Base-by-base conservation (phyloP, 2,888 invertebrate species). In the Oegoconia quadripuncta region DNA sequence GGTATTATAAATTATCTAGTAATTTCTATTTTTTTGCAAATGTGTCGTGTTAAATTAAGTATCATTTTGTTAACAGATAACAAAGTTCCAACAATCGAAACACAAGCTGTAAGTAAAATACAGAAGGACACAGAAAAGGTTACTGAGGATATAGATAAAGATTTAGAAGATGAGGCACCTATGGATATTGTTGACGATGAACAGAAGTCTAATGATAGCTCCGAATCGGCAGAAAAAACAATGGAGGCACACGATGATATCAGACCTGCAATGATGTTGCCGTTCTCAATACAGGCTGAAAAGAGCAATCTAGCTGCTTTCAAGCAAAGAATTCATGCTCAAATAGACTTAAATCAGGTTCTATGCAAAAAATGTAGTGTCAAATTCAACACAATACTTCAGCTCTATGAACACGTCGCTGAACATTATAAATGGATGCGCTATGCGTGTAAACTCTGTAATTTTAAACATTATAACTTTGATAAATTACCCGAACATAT, bases 371-470 rank as follows among this genome's bases (percentile, higher is more conserved):
- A 83, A 34, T 92, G 92, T 57, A 78, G 87, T 26, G 60, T 59
- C 9, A 83, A 74, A 48, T 90, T 88, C 55, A 62, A 74, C 1
- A 82, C 87, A 17, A 60, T 88, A 11, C 76, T 82, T 34, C 88
- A 90, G 48, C 63, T 93, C 4, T 79, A 90, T 15, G 72, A 77
- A 31, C 93, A 93, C 54, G 90, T 92, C 74, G 90, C 92, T 0
- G 57, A 57, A 3, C 93, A 94, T 63, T 89, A 92, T 42, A 91
- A 91, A 42, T 93, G 93, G 91, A 89, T 91, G 56, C 89, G 93
- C 17, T 95, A 92, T 64, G 92, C 92, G 39, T 95, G 95, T 63
- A 92, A 91, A 57, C 72, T 92, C 12, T 95, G 95, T 70, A 89
- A 90, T 34, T 94, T 90, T 59, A 91, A 91, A 59, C 90, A 92